These are phyloP conservation scores for Cheiracanthium punctorium DNA, from an alignment of 2,888 invertebrate genomes.

Conservation along the genomic window DNA sequence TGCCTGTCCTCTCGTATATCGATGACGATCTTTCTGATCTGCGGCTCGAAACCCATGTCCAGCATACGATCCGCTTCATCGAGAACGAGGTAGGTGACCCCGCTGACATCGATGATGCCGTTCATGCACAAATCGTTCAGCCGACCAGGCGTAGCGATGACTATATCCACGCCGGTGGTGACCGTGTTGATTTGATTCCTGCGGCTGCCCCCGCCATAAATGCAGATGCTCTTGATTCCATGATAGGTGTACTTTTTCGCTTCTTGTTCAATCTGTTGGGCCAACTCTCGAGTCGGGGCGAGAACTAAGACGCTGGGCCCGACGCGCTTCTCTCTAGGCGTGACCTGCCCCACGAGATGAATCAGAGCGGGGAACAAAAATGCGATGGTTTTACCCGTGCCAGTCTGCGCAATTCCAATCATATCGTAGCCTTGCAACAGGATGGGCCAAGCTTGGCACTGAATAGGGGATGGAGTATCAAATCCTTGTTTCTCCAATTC, in stretches of 20 bases:
- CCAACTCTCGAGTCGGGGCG: conserved; percentile 94
- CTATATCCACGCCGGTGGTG: conserved; percentile 90
- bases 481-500: conserved; percentile 90
- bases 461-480: conserved; percentile 90
- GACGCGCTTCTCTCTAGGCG: conserved; percentile 82
- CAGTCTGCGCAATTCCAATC: conserved; percentile 94
- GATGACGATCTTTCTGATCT: conserved; percentile 85
- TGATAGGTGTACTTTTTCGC: conserved; percentile 91
- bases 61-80: conserved; percentile 90
- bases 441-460: conserved; percentile 96
- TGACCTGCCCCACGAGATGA: conserved; percentile 90
- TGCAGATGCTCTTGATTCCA: conserved; percentile 89
- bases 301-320: conserved; percentile 92
- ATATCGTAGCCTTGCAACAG: conserved; percentile 91
- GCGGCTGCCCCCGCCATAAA: conserved; percentile 93
- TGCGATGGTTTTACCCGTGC: conserved; percentile 92
- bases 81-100: conserved; percentile 90
- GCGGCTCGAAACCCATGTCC: conserved; percentile 80
- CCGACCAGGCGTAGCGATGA: conserved; percentile 95
- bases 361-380: conserved; percentile 94
- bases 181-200: conserved; percentile 86
- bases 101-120: conserved; percentile 82
- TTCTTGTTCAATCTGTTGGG: conserved; percentile 93
- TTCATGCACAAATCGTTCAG: conserved; percentile 90
- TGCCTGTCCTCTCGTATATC: conserved; percentile 89